Conservation (phyloP, 2,113 vertebrate genomes). For the Hippocampus comes region DNA sequence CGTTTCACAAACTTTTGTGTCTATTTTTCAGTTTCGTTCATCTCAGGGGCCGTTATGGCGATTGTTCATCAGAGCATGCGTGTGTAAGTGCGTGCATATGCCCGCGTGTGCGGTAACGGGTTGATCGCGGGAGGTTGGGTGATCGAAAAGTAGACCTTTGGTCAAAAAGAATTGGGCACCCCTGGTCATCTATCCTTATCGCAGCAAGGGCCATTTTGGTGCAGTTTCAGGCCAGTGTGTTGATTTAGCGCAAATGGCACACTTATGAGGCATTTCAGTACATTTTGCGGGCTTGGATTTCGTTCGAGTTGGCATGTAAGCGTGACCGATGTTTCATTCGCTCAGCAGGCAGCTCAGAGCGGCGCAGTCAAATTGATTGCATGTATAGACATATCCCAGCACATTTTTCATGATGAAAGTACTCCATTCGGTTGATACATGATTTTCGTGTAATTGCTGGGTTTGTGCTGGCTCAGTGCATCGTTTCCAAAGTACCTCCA, state of each 20-base stretch:
- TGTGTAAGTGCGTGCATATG: too few relatives aligned
- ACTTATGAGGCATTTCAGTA: neutral
- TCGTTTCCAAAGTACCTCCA: neutral
- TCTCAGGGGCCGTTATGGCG: too few relatives aligned
- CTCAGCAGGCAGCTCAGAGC: neutral
- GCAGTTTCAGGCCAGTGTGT: constrained; percentile 31
- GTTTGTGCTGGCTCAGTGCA: neutral
- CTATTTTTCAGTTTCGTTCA: too few relatives aligned
- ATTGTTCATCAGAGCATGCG: too few relatives aligned
- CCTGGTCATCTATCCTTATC: constrained; percentile 14
- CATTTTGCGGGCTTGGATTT: neutral
- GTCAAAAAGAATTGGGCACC: too few relatives aligned
- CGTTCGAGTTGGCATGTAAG: neutral
- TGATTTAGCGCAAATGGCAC: constrained; percentile 43
- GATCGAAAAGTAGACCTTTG: too few relatives aligned
- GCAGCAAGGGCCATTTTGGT: constrained; percentile 21
- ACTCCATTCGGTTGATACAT: neutral
- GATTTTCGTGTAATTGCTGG: neutral
- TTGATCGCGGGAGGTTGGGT: too few relatives aligned
- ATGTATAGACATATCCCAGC: neutral
- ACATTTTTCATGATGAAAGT: neutral
- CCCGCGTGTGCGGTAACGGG: too few relatives aligned
- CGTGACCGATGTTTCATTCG: neutral
- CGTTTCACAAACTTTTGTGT: too few relatives aligned
- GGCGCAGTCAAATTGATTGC: neutral